Percentiles rank a stretch among this genome's conserved stretches.
phyloP scores from a whole-genome alignment of 2,797 vertebrate species.

The Cyclopterus lumpus region DNA sequence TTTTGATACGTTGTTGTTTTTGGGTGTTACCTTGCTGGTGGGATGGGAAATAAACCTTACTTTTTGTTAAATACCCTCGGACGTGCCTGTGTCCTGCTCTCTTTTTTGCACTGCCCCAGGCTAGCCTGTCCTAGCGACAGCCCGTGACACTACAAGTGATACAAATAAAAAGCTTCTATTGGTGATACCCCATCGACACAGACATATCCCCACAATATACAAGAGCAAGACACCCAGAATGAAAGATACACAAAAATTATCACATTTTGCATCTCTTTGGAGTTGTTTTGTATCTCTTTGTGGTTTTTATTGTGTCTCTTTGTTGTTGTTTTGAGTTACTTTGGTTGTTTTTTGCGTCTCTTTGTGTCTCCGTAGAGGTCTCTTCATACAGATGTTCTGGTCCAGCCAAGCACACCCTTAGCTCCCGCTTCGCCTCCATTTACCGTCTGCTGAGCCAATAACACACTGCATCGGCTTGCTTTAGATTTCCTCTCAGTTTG shows the following conservation, averaged over 20 bases:
- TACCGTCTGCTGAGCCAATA: neutral
- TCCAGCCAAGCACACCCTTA: neutral
- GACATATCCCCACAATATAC: neutral
- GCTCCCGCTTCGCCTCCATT: neutral
- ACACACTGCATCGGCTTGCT: neutral
- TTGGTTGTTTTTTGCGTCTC: neutral
- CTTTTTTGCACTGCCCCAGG: too few species aligned
- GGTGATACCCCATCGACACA: neutral
- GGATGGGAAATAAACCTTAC: too few species aligned
- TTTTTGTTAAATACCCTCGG: too few species aligned
- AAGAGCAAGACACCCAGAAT: neutral
- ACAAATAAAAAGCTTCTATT: neutral
- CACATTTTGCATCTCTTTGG: neutral
- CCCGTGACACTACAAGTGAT: too few species aligned
- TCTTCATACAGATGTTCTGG: neutral
- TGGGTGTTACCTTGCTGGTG: too few species aligned
- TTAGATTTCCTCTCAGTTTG: neutral
- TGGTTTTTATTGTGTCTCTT: neutral
- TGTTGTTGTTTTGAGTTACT: neutral
- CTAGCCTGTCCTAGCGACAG: too few species aligned
- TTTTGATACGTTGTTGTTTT: too few species aligned
- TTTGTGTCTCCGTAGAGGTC: neutral
- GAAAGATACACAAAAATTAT: neutral
- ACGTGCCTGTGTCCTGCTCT: too few species aligned
- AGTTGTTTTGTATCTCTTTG: neutral